Base-by-base conservation (phyloP, 2,888 invertebrate genomes). In the Apodemia zela region DNA sequence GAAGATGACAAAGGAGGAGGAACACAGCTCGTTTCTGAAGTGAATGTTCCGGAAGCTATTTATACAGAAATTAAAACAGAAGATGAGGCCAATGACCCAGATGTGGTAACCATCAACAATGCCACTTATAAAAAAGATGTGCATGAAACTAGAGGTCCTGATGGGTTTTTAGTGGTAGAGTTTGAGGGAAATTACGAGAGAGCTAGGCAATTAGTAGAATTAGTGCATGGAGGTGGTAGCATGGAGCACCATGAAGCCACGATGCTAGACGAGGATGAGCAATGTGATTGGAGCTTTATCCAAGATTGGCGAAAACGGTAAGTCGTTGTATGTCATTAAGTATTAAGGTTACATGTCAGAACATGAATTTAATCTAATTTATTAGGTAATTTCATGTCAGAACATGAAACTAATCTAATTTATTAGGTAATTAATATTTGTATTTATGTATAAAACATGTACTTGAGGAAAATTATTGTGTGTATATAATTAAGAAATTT, bases 211-310 rank as follows among this genome's bases (percentile, higher is more conserved):
- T 84, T 95, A 73, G 93, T 95, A 65, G 93, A 95, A 66, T 79
- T 93, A 69, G 89, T 93, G 64, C 85, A 89, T 62, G 93, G 89
- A 15, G 87, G 87, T 1, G 85, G 84, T 68, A 84, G 84, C 63
- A 65, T 73, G 2, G 87, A 90, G 62, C 89, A 86, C 62, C 89
- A 90, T 67, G 92, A 92, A 66, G 89, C 90, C 0, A 89, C 81
- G 1, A 80, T 90, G 59, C 77, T 90, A 25, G 92, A 92, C 59
- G 89, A 90, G 63, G 89, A 89, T 42, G 88, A 87, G 73, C 93
- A 93, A 69, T 94, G 94, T 68, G 95, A 95, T 79, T 95, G 95
- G 95, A 95, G 95, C 77, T 95, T 95, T 79, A 95, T 95, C 60
- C 95, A 95, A 81, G 94, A 94, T 76, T 95, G 95, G 95, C 92